phyloP scores from a whole-genome alignment of 1,140 invertebrate species.

The Diachasmimorpha longicaudata region DNA sequence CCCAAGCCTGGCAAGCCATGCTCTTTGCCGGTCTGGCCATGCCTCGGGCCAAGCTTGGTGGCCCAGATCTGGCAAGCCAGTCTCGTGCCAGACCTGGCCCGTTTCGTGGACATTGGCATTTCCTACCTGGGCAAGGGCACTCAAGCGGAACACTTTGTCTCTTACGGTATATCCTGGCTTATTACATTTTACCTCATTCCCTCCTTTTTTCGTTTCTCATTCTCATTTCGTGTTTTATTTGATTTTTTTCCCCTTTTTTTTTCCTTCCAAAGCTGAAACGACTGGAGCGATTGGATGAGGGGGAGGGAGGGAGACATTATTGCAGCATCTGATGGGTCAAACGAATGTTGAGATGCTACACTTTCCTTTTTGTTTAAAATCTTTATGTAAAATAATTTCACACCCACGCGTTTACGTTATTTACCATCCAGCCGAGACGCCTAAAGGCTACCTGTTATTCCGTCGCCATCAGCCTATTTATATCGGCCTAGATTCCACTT shows the following conservation, averaged over 20 bases:
- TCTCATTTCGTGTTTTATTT: neutral
- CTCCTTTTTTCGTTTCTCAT: conserved; percentile 8
- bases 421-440: conserved; percentile 26
- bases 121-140: too few species aligned
- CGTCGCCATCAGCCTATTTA: conserved; percentile 60
- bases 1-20: too few species aligned
- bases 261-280: neutral
- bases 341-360: too few species aligned
- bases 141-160: conserved; percentile 41
- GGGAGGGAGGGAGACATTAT: neutral
- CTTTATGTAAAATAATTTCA: neutral
- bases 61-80: too few species aligned
- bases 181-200: conserved; percentile 9
- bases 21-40: too few species aligned
- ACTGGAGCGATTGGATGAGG: neutral
- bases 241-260: neutral
- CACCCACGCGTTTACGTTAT: conserved; percentile 19
- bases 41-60: too few species aligned
- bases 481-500: conserved; percentile 63
- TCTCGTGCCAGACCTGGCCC: too few species aligned
- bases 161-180: conserved; percentile 25
- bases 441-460: conserved; percentile 61
- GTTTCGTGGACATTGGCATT: too few species aligned
- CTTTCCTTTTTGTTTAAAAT: too few species aligned
- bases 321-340: too few species aligned